Evolutionary conservation across 2,888 invertebrate species (phyloP), one percentile per base, ranked within the genome.

Genomic region (Torymus texanus): DNA sequence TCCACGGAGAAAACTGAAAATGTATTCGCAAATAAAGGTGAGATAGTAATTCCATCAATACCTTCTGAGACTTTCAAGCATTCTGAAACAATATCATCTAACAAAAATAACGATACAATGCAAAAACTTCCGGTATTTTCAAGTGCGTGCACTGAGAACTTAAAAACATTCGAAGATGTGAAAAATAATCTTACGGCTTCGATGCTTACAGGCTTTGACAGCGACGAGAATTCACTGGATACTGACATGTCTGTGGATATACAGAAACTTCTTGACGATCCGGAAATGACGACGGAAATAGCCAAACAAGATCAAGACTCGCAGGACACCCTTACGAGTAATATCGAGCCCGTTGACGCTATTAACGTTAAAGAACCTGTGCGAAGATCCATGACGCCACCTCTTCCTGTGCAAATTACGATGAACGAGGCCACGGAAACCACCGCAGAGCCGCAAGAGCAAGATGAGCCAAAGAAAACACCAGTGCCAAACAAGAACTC

Each of bases 201-300:
- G 10, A 78, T 83, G 16, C 81, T 71, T 4, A 72, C 80, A 0
- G 87, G 85, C 67, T 87, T 87, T 18, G 86, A 87, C 50, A 86
- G 85, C 16, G 86, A 87, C 68, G 87, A 88, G 8, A 86, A 85
- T 79, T 85, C 84, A 0, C 66, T 84, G 50, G 82, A 85, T 41
- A 85, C 85, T 0, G 84, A 85, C 66, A 84, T 86, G 83, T 84
- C 86, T 8, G 83, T 79, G 0, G 85, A 87, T 13, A 85, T 87
- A 51, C 84, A 85, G 58, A 86, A 87, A 21, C 81, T 85, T 12
- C 80, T 88, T 10, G 83, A 85, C 59, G 85, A 87, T 50, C 84
- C 86, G 0, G 85, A 87, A 62, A 79, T 85, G 58, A 84, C 79
- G 1, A 75, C 82, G 0, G 85, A 87, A 12, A 80, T 81, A n/a